Percentiles rank a stretch among this genome's conserved stretches.
These are phyloP conservation scores for Bicyclus anynana DNA, from an alignment of 1,140 invertebrate species.

Conservation along the genomic window DNA sequence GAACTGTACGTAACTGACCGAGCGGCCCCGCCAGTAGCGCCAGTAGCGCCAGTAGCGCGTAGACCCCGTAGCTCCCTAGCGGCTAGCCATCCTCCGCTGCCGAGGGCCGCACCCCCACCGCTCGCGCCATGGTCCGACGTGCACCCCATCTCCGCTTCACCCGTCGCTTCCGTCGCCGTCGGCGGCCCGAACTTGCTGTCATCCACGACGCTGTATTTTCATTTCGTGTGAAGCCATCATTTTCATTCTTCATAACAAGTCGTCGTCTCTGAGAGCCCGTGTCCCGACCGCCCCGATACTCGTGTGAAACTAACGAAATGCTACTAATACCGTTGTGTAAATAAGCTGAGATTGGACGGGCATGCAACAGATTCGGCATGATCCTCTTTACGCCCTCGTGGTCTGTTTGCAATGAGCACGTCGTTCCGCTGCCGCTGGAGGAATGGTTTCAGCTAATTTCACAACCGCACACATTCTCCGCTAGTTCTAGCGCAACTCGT, in stretches of 20 bases:
- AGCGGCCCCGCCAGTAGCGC: conserved; percentile 22
- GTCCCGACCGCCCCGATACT: conserved; percentile 2
- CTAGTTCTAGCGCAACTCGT: conserved; percentile 50
- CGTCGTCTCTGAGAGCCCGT: neutral
- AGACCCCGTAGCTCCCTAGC: conserved; percentile 19
- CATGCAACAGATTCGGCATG: conserved; percentile 57
- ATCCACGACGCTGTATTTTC: neutral
- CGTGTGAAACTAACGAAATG: neutral
- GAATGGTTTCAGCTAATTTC: conserved; percentile 67
- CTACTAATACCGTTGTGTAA: conserved; percentile 49
- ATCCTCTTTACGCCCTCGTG: conserved; percentile 25
- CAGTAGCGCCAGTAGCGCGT: conserved; percentile 22
- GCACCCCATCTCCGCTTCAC: conserved; percentile 30
- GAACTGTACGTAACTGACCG: conserved; percentile 10
- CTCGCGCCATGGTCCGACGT: conserved; percentile 1
- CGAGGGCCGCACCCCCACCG: neutral
- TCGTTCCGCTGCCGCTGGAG: conserved; percentile 36
- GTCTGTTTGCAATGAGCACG: conserved; percentile 35
- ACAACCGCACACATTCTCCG: conserved; percentile 52
- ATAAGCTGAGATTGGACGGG: conserved; percentile 72
- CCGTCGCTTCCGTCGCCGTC: conserved; percentile 36
- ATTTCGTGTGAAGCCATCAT: neutral
- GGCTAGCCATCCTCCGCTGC: conserved; percentile 11
- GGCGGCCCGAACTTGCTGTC: conserved; percentile 21
- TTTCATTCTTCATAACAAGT: conserved; percentile 3